Evolutionary conservation across 2,797 vertebrate species (phyloP).

Genomic region (Enteromius trimaculatus): DNA sequence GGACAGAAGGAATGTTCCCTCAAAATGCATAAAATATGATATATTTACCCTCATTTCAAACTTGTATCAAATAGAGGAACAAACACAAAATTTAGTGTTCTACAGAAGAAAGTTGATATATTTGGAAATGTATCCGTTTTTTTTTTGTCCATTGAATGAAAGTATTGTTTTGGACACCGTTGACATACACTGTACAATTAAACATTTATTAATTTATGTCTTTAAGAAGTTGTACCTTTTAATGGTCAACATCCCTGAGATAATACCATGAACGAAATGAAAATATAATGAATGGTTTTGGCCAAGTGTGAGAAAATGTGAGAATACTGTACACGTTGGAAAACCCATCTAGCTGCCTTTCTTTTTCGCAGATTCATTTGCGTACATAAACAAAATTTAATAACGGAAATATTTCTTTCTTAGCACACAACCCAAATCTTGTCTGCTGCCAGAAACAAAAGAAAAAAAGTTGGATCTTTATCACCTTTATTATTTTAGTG

Average conservation of each 20-base stretch:
- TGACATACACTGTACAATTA: neutral
- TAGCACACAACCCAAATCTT: neutral
- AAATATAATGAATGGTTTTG: neutral
- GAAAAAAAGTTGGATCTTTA: conserved; percentile 27
- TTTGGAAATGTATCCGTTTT: neutral
- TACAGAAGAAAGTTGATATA: neutral
- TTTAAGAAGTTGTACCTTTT: neutral
- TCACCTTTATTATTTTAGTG: conserved; percentile 13
- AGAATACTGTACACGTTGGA: neutral
- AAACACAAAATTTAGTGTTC: neutral
- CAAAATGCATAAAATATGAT: neutral
- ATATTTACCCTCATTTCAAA: neutral
- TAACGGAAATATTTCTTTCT: conserved; percentile 24
- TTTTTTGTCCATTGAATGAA: neutral
- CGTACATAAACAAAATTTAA: neutral
- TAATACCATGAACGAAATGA: conserved; percentile 33
- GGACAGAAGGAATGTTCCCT: neutral
- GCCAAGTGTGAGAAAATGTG: neutral
- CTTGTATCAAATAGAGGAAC: neutral
- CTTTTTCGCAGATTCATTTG: conserved; percentile 22
- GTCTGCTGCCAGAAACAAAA: neutral
- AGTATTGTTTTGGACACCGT: too few species aligned
- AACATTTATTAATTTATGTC: neutral
- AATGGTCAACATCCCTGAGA: neutral
- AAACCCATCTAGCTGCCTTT: neutral